Evolutionary conservation across 2,113 vertebrate genomes (phyloP), one percentile per base, ranked within the genome.

Genomic region (Motacilla alba): DNA sequence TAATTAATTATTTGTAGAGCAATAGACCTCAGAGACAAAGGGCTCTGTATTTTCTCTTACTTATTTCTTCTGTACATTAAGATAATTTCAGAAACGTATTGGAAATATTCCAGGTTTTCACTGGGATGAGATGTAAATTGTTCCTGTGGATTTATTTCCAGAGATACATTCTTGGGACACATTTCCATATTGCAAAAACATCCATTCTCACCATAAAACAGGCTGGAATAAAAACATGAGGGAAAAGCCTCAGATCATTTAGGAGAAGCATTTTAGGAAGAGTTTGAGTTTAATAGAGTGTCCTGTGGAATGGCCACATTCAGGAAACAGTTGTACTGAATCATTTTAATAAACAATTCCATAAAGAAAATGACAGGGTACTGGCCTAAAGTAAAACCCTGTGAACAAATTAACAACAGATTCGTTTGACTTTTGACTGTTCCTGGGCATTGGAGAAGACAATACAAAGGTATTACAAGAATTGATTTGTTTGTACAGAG

Each of bases 1-100:
- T 95, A 95, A 96, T 95, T 93, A 88, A 87, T 95, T 95, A 95
- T 95, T 96, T 94, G 92, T 94, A 41, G 37, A 56, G 74, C 88
- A 82, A 64, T 62, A 89, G 80, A 66, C 43, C 94, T 92, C 26
- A 22, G 78, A 96, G 83, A 90, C 68, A 86, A 68, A 89, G 58
- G 31, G 24, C 18, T 70, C 52, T 94, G 28, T 49, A 39, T 88
- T 90, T 93, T 50, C 58, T 83, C 77, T 39, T 83, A 44, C 39
- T 80, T 83, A 55, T 58, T 70, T 49, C 47, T 80, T 90, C 66
- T 81, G 69, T 64, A n/a, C 47, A 60, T 13, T 64, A 55, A 39
- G 52, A 81, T 64, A 19, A 56, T 58, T 84, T 79, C 58, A 50
- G 77, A 79, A 78, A 46, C 4, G 12, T 9, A 14, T 11, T 86